These are phyloP conservation scores for Fregetta grallaria DNA, from an alignment of 2,113 vertebrate genomes.

Conservation along the genomic window DNA sequence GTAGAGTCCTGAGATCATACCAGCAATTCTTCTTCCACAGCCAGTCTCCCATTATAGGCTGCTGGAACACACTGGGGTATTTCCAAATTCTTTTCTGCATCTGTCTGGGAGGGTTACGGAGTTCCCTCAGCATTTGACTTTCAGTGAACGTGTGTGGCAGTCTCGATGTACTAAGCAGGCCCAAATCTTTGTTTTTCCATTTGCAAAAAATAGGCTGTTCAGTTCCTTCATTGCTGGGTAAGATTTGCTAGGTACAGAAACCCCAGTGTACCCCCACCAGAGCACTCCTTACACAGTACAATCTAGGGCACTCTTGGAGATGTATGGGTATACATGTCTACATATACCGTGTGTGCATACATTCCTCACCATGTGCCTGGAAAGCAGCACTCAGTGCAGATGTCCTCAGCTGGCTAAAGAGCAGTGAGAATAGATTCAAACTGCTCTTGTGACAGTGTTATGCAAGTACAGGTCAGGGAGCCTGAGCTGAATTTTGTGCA, in stretches of 20 bases:
- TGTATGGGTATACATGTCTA: neutral
- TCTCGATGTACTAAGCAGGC: neutral
- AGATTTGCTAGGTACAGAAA: neutral
- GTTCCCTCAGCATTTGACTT: constrained; percentile 2
- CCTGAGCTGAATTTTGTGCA: neutral
- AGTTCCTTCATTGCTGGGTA: neutral
- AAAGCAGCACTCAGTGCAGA: constrained; percentile 31
- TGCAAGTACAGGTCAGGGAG: neutral
- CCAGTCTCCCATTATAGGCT: constrained; percentile 42
- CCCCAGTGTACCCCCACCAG: neutral
- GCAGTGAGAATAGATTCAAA: neutral
- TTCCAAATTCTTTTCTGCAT: constrained; percentile 34
- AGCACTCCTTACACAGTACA: neutral
- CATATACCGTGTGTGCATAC: neutral
- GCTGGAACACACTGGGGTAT: constrained; percentile 43
- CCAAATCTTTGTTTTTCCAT: neutral
- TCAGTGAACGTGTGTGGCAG: neutral
- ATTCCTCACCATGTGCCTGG: neutral
- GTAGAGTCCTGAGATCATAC: constrained; percentile 65
- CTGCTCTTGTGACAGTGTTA: neutral
- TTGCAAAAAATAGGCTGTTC: neutral
- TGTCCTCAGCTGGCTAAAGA: constrained; percentile 38
- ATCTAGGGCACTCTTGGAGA: neutral
- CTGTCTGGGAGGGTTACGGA: constrained; percentile 26
- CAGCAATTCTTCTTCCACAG: constrained; percentile 67